phyloP scores from a whole-genome alignment of 2,113 vertebrate genomes.

The Geococcyx californianus region DNA sequence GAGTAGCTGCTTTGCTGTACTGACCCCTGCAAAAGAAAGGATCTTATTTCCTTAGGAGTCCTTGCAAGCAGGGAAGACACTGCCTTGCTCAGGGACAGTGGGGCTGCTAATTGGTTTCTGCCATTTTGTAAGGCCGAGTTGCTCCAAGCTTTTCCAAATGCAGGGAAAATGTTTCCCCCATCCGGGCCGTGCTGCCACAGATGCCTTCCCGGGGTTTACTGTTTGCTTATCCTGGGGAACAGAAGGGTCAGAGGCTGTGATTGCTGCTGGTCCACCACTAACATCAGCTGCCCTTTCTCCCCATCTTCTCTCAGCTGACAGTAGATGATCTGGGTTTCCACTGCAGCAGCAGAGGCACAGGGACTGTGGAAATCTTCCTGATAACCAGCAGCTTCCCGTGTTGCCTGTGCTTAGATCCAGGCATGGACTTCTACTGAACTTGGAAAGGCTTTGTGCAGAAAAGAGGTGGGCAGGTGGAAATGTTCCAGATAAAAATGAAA shows the following conservation, averaged over 20 bases:
- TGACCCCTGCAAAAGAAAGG: background rate
- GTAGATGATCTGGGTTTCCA: background rate
- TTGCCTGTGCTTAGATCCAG: background rate
- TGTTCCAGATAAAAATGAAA: slow-evolving; percentile 29
- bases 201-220: rapidly evolving
- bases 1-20: background rate
- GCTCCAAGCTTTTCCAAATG: background rate
- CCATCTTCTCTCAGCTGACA: background rate
- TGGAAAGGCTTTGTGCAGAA: background rate
- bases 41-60: background rate
- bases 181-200: background rate
- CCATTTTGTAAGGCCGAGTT: background rate
- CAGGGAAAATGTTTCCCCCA: background rate
- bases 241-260: background rate
- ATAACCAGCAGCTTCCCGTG: background rate
- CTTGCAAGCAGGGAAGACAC: background rate
- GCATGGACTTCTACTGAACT: background rate
- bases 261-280: background rate
- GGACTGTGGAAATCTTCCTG: background rate
- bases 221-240: rapidly evolving
- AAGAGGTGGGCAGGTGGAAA: slow-evolving; percentile 16
- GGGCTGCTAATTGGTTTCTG: background rate
- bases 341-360: background rate
- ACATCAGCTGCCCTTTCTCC: background rate
- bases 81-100: background rate